Evolutionary conservation across 2,797 vertebrate genomes (phyloP).

Genomic region (Acrocephalus scirpaceus): DNA sequence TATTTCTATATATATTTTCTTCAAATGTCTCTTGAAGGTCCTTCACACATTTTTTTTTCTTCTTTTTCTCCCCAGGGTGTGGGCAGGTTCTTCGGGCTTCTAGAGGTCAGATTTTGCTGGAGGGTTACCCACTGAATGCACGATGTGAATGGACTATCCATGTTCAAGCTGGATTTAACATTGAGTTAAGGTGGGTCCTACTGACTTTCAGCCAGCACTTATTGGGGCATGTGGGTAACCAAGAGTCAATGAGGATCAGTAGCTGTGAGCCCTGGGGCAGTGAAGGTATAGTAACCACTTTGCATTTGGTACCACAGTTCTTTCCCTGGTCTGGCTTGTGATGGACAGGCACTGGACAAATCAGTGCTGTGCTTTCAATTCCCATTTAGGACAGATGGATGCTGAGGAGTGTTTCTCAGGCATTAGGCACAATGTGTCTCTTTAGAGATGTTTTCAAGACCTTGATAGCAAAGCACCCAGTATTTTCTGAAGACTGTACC

Average conservation of each 20-base stretch:
- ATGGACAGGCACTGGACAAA: neutral
- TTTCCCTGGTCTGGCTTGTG: neutral
- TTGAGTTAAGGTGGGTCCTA: constrained; percentile 87
- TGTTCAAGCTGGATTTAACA: constrained; percentile 85
- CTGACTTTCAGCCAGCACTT: neutral
- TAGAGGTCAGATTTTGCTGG: constrained; percentile 91
- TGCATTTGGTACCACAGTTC: neutral
- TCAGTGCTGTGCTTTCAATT: neutral
- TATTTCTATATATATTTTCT: neutral
- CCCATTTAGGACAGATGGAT: neutral
- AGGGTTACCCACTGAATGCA: constrained; percentile 95
- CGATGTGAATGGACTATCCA: constrained; percentile 94
- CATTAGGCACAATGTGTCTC: neutral
- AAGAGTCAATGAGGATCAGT: neutral
- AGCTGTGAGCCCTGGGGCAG: neutral
- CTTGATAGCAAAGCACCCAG: neutral
- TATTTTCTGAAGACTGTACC: neutral
- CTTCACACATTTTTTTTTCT: neutral
- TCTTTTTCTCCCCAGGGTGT: constrained; percentile 80
- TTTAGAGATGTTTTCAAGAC: neutral
- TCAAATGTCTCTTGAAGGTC: neutral
- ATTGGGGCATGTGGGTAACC: neutral
- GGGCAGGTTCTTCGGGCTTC: constrained; percentile 88
- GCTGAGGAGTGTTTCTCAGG: neutral
- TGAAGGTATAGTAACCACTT: neutral